Base-by-base conservation (phyloP, 2,888 invertebrate species). In the Melinopterus prodromus region DNA sequence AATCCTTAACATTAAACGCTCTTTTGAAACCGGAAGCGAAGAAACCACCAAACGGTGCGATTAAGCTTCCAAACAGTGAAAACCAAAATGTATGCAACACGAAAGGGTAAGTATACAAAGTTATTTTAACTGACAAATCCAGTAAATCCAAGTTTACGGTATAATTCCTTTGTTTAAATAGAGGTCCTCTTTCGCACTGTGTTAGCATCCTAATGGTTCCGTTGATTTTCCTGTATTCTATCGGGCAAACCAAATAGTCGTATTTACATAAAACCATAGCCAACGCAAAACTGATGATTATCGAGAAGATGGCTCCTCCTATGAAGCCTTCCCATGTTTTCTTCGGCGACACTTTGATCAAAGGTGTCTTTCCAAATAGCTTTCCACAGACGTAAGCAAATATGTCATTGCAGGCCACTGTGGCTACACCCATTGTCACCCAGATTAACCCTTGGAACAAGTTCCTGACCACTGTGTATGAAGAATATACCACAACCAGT, bases 291-390 rank as follows among this genome's bases (percentile, higher is more conserved):
- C 98, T 98, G 89, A 98, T 95, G 76, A 97, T 87, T 53, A 99
- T 95, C 1, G 99, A 99, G 35, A 97, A 95, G 86, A 99, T 90
- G 9, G 97, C 99, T 77, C 99, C 99, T 35, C 99, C 99, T 85
- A 99, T 96, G 90, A 99, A 99, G 6, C 99, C 99, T 90, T 99
- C 99, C 98, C 99, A 98, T 2, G 99, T 99, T 90, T 99, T 99
- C 91, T 99, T 99, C 1, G 99, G 99, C 77, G 99, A 99, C 77
- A 99, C 92, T 89, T 99, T 95, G 88, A 99, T 99, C 81, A 99
- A 93, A 0, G 99, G 99, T 0, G 99, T 99, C 89, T 95, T 96
- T 71, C 99, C 99, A 89, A 98, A 98, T 93, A 99, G 97, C 92
- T 98, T 98, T 6, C 99, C 99, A 91, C 99, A 99, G 88, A 99